Evolutionary conservation across 2,888 invertebrate species (phyloP).

Genomic region (Coleophora deauratella): DNA sequence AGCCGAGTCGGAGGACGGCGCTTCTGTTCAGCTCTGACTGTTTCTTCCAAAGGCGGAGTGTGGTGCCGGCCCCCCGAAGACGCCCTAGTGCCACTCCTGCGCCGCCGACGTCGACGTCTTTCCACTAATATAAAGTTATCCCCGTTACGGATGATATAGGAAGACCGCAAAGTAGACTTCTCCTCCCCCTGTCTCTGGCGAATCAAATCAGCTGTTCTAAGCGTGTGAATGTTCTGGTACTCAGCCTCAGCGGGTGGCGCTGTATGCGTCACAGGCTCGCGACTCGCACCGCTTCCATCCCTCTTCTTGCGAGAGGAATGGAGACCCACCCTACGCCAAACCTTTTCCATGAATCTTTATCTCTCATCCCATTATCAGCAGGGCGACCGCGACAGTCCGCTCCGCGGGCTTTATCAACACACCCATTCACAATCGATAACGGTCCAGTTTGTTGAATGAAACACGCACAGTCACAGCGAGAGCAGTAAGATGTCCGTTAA

Average conservation of each 20-base stretch:
- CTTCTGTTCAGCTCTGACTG: slow-evolving; percentile 55
- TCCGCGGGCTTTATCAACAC: too few relatives aligned
- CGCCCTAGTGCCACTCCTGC: slow-evolving; percentile 63
- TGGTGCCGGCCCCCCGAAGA: slow-evolving; percentile 63
- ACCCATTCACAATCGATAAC: neutral
- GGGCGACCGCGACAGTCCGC: too few relatives aligned
- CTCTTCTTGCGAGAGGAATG: slow-evolving; percentile 74
- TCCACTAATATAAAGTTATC: slow-evolving; percentile 69
- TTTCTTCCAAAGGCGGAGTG: slow-evolving; percentile 62
- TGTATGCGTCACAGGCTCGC: slow-evolving; percentile 47
- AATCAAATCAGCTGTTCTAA: slow-evolving; percentile 69
- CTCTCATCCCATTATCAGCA: slow-evolving; percentile 66
- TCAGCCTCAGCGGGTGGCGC: slow-evolving; percentile 61
- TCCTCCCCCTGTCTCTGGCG: slow-evolving; percentile 67
- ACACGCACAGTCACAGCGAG: neutral
- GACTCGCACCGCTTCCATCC: slow-evolving; percentile 70
- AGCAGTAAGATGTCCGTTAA: slow-evolving; percentile 19
- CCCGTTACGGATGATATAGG: slow-evolving; percentile 68
- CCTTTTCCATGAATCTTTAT: slow-evolving; percentile 71
- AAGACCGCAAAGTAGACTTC: slow-evolving; percentile 65
- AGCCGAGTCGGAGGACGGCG: slow-evolving; percentile 63
- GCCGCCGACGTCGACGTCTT: slow-evolving; percentile 56
- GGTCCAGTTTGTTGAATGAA: neutral
- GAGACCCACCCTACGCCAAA: slow-evolving; percentile 73
- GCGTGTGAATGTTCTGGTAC: slow-evolving; percentile 66